Percentiles rank a stretch among this genome's conserved stretches.
These are phyloP conservation scores for Calycopis cecrops DNA, from an alignment of 1,140 invertebrate species.

Conservation along the genomic window DNA sequence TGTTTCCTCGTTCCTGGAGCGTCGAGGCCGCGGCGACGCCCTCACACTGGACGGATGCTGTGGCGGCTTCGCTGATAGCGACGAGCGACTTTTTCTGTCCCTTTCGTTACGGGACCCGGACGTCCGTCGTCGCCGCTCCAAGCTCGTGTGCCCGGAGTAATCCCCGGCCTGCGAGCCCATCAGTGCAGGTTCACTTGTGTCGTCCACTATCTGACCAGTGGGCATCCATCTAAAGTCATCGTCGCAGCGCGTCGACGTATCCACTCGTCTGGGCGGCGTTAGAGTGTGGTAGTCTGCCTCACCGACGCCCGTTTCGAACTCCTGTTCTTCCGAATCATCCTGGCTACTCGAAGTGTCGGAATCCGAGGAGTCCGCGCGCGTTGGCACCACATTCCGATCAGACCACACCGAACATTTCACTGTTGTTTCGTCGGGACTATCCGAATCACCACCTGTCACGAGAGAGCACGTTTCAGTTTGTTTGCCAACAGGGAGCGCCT, in stretches of 20 bases:
- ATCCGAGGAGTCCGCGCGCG: conserved; percentile 49
- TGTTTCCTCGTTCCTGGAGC: conserved; percentile 47
- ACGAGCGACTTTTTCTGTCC: conserved; percentile 76
- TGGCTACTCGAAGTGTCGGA: conserved; percentile 57
- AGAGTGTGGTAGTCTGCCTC: conserved; percentile 57
- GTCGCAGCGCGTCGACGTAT: conserved; percentile 75
- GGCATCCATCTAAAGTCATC: conserved; percentile 78
- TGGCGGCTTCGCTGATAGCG: conserved; percentile 67
- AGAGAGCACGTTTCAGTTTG: conserved; percentile 42
- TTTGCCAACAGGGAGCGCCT: conserved; percentile 32
- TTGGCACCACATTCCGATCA: conserved; percentile 41
- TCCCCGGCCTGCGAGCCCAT: conserved; percentile 47
- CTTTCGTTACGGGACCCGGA: conserved; percentile 58
- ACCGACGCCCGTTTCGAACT: conserved; percentile 40
- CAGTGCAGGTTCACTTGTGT: conserved; percentile 44
- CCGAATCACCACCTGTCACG: conserved; percentile 70
- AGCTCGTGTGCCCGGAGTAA: conserved; percentile 54
- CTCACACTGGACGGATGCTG: conserved; percentile 63
- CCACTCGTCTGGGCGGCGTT: conserved; percentile 53
- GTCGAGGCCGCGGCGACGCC: conserved; percentile 55
- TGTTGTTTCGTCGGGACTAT: conserved; percentile 67
- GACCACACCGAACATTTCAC: conserved; percentile 65
- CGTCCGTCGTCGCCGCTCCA: conserved; percentile 70
- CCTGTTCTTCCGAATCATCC: conserved; percentile 55
- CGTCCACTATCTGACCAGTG: conserved; percentile 48